Evolutionary conservation across 1,140 invertebrate species (phyloP), one percentile per base, ranked within the genome.

Genomic region (Trichonephila inaurata): DNA sequence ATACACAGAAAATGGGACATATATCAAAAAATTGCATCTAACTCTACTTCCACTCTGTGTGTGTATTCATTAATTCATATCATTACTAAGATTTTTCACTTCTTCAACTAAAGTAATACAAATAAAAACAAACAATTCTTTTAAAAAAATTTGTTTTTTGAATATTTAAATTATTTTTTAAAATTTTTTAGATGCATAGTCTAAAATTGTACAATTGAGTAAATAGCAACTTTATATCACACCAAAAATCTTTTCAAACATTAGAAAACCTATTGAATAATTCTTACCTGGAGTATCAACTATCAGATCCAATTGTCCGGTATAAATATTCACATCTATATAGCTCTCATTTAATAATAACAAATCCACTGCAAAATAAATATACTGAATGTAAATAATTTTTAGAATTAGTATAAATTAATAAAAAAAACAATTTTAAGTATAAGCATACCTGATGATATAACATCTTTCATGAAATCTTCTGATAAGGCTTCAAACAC

Each of bases 391-490:
- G 7, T 24, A 66, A 8, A 82, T 21, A 82, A 2, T 82, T 51
- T 51, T 51, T 69, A 14, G 1, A 3, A 40, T 40, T 40, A 40
- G 4, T 2, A 40, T 40, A 40, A 40, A 40, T 40, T 4, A 40
- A 40, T 40, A 40, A 40, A 33, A 82, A 16, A 44, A 18, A 19
- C 4, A 8, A 82, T 18, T 18, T 10, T 24, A 83, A 58, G 44
- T 21, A 40, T 58, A n/a, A 16, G 28, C 95, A 97, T 97, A 96
- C 98, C 98, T 95, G 97, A 96, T 81, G 97, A 95, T 18, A 97
- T 97, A 44, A 97, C 98, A 19, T 98, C 97, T 95, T 98, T 98
- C 98, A 98, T 98, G 95, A 98, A 98, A 95, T 98, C 98, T 28
- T 94, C 96, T 24, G 91, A 94, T 51, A 98, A 96, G 19, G 95